Evolutionary conservation across 1,140 invertebrate species (phyloP), one percentile per base, ranked within the genome.

Genomic region (Zaprionus camerounensis): DNA sequence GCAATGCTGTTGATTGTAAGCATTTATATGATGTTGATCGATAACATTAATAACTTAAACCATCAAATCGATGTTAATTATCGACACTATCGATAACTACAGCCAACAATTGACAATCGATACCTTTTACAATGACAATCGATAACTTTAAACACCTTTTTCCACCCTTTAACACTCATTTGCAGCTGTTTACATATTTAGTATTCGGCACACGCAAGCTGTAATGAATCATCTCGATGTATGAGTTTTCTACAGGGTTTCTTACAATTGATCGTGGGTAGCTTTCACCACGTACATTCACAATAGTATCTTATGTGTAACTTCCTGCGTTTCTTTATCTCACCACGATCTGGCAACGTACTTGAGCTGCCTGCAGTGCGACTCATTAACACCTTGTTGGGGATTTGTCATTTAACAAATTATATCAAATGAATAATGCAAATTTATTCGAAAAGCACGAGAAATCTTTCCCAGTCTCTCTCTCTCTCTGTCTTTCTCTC

Each of bases 371-470:
- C 61, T 46, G 36, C 49, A 24, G 31, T 51, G 62, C n/a, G 53
- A 69, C 41, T 69, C 64, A 81, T 81, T 79, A 82, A 70, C 53
- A 70, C 77, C 36, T 74, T 67, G 11, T 69, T 73, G 62, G 7
- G 49, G 26, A 53, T 83, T 83, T 71, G 61, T 78, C 71, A 76
- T 36, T 72, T 78, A 80, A 87, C 77, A 87, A 87, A 87, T 88
- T 74, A 78, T 70, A 68, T 49, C 65, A 65, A 41, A 41, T 78
- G 38, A 77, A 81, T 68, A 80, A 82, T 86, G 77, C 31, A 56
- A 83, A 85, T 86, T 86, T 85, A 81, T 85, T 71, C 58, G 24
- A 62, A 51, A 34, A 58, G 57, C 28, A 38, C 31, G 31, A 13
- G 36, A 44, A 31, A 26, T 46, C 17, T 46, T 7, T 22, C 20